Base-by-base conservation (phyloP, 2,888 invertebrate genomes). In the Sipha maydis region DNA sequence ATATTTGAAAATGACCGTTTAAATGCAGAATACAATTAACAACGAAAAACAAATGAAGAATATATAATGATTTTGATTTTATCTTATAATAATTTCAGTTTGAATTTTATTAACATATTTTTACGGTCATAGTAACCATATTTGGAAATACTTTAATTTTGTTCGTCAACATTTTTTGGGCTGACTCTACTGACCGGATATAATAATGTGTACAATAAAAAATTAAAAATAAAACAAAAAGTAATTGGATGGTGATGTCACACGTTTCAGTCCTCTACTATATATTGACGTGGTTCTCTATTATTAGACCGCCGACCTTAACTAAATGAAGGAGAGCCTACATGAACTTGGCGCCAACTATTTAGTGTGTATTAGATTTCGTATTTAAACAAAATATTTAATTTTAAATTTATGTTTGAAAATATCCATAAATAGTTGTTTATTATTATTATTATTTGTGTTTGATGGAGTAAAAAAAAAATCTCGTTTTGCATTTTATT, bases 191-290 rank as follows among this genome's bases (percentile, higher is more conserved):
- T n/a, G 34, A 73, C 83, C 73, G 83, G 73, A 73, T 73, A 25
- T 73, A 17, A 17, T 25, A 67, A n/a, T n/a, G 48, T 28, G 69
- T 48, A n/a, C 54, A 2, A 14, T 38, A 54, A 73, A 56, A 79
- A 73, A 86, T 86, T 86, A 86, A 86, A 86, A 86, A 86, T 86
- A 86, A 86, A 86, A 86, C 56, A 71, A 56, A 61, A 71, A 86
- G 56, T 86, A 86, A 78, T 86, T 86, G 86, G 86, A 86, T 38
- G 79, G n/a, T 71, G 85, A 71, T 79, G 86, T 86, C 86, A 79
- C 73, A 54, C 76, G 48, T 76, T 84, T 78, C n/a, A 56, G 86
- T 86, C 28, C n/a, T 86, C 34, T 1, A n/a, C 69, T 48, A 19
- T 77, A 69, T 78, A 85, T n/a, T 73, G 86, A 86, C 86, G 79